These are phyloP conservation scores for Notamacropus eugenii DNA, from an alignment of 2,797 vertebrate species.

Conservation along the genomic window DNA sequence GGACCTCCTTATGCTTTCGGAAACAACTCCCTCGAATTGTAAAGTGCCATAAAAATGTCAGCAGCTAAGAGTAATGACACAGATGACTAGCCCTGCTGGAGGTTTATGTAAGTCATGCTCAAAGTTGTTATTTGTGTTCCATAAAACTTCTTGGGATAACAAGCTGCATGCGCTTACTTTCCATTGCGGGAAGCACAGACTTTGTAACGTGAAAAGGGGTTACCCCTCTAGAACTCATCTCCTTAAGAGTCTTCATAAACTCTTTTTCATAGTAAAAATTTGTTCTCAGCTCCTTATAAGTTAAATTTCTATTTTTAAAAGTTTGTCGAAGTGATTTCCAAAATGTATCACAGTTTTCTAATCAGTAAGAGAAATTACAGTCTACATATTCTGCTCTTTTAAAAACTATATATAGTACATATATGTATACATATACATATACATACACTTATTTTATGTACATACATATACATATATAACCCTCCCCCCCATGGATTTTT, in stretches of 20 bases:
- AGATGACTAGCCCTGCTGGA: not conserved
- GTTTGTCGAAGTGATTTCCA: not conserved
- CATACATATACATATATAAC: not conserved
- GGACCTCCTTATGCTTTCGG: not conserved
- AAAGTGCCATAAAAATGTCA: not conserved
- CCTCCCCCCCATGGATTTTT: not conserved
- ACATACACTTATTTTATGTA: too few species aligned
- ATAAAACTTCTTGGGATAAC: not conserved
- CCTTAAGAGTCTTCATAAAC: not conserved
- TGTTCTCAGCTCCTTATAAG: not conserved
- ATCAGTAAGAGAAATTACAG: not conserved
- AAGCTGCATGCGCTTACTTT: not conserved
- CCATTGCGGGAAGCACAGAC: not conserved
- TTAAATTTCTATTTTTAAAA: not conserved
- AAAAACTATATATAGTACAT: not conserved
- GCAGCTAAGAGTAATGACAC: not conserved
- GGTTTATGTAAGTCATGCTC: not conserved
- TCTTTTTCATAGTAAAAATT: not conserved
- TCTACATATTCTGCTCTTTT: not conserved
- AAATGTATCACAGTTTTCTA: not conserved
- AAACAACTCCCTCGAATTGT: not conserved
- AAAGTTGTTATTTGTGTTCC: not conserved
- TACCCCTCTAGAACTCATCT: not conserved
- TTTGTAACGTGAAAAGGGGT: not conserved
- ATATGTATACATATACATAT: too few species aligned